phyloP scores from a whole-genome alignment of 30 jellyfish, hydroid and myxozoan species.

The Turritopsis dohrnii region DNA sequence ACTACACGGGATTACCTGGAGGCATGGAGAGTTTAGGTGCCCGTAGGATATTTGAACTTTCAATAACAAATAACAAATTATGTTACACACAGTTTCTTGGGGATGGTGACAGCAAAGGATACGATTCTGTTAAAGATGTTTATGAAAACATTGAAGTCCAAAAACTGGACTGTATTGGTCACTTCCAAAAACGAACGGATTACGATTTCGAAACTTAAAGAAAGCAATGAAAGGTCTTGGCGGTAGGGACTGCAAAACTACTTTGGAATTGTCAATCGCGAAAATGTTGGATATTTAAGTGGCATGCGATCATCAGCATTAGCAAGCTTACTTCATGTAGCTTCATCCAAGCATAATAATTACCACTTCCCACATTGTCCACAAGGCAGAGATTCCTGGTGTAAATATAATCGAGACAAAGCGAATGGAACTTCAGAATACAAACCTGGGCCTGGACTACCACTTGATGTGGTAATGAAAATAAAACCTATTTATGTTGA shows the following conservation, averaged over 20 bases:
- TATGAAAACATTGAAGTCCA: conserved; percentile 24
- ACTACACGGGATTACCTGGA: conserved; percentile 7
- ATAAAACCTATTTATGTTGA: conserved; percentile 27
- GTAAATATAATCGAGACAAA: conserved; percentile 28
- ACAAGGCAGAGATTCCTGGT: conserved; percentile 34
- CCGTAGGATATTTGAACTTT: conserved; percentile 26
- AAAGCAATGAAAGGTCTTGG: conserved; percentile 36
- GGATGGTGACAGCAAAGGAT: conserved; percentile 41
- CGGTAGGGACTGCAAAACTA: conserved; percentile 47
- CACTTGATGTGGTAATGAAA: conserved; percentile 25
- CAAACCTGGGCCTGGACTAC: conserved; percentile 31
- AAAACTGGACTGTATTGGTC: conserved; percentile 51
- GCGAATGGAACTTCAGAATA: conserved; percentile 35
- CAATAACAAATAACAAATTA: conserved; percentile 3
- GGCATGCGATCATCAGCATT: conserved; percentile 23
- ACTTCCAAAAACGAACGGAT: conserved; percentile 47
- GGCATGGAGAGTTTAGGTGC: conserved; percentile 20
- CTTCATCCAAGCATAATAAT: conserved; percentile 27
- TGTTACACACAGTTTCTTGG: conserved; percentile 39
- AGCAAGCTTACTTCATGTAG: conserved; percentile 49
- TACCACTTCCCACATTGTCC: conserved; percentile 45
- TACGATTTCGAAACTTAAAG: conserved; percentile 30
- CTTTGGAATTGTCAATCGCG: conserved; percentile 42
- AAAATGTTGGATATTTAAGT: conserved; percentile 24
- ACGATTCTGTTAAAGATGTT: background rate